Conservation (phyloP, 1,140 invertebrate species). For the Frieseomelitta varia region DNA sequence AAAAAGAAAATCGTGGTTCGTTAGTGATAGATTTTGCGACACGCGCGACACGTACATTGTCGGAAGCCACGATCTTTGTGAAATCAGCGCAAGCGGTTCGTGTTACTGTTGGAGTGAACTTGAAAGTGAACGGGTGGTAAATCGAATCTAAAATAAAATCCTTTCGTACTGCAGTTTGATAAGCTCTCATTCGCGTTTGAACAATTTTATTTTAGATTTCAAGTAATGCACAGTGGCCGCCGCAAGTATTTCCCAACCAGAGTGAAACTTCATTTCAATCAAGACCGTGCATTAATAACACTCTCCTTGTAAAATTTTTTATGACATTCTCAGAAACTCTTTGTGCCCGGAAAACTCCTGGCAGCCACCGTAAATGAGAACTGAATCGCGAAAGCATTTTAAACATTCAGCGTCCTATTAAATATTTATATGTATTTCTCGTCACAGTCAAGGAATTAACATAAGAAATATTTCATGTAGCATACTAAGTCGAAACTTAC, state of each 20-base stretch:
- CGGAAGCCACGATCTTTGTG: constrained; percentile 8
- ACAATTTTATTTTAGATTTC: not conserved
- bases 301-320: too few relatives aligned
- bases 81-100: constrained; percentile 9
- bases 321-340: too few relatives aligned
- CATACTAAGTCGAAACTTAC: not conserved
- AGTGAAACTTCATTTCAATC: too few relatives aligned
- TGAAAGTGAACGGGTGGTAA: not conserved
- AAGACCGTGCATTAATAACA: too few relatives aligned
- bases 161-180: not conserved
- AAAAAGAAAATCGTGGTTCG: constrained; percentile 50
- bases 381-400: not conserved
- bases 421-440: not conserved
- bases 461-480: not conserved
- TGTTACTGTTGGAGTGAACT: constrained; percentile 16
- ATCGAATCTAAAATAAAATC: not conserved
- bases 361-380: not conserved
- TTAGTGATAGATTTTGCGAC: not conserved
- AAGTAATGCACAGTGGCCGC: too few relatives aligned
- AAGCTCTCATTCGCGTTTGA: not conserved
- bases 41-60: not conserved
- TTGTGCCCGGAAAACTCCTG: too few relatives aligned
- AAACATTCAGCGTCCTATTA: not conserved
- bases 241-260: too few relatives aligned
- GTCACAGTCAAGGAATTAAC: not conserved